phyloP scores from a whole-genome alignment of 23 tunicate species.

The Diplosoma virens region DNA sequence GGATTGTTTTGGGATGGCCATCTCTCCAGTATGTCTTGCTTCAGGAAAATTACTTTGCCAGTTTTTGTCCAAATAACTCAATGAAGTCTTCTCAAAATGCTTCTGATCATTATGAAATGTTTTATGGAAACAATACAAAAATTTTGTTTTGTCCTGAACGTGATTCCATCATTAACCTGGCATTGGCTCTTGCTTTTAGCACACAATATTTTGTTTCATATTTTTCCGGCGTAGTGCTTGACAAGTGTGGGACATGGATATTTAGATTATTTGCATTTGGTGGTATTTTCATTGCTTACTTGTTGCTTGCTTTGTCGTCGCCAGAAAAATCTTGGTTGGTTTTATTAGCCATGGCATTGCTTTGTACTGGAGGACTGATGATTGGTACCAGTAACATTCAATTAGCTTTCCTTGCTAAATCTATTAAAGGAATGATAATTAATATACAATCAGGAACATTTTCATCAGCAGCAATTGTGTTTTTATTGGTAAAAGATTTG shows the following conservation, averaged over 20 bases:
- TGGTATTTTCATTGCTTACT: background rate
- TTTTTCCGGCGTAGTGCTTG: background rate
- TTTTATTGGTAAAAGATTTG: background rate
- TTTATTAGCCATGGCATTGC: background rate
- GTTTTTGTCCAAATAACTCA: background rate
- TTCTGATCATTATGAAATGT: background rate
- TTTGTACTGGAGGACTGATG: background rate
- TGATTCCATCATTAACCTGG: background rate
- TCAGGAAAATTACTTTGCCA: background rate
- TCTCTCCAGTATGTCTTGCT: conserved; percentile 8
- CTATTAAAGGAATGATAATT: background rate
- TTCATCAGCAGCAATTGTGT: background rate
- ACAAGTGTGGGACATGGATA: background rate
- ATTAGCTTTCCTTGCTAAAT: background rate
- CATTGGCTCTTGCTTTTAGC: background rate
- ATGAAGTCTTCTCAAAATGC: background rate
- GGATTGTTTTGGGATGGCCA: conserved; percentile 17
- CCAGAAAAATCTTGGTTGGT: background rate
- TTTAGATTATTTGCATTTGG: background rate
- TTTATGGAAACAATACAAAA: background rate
- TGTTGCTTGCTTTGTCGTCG: background rate
- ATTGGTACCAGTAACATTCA: background rate
- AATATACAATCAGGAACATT: background rate
- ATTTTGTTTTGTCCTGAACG: background rate
- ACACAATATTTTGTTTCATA: background rate